Base-by-base conservation (phyloP, 2,113 vertebrate species). In the Thamnophis sirtalis region DNA sequence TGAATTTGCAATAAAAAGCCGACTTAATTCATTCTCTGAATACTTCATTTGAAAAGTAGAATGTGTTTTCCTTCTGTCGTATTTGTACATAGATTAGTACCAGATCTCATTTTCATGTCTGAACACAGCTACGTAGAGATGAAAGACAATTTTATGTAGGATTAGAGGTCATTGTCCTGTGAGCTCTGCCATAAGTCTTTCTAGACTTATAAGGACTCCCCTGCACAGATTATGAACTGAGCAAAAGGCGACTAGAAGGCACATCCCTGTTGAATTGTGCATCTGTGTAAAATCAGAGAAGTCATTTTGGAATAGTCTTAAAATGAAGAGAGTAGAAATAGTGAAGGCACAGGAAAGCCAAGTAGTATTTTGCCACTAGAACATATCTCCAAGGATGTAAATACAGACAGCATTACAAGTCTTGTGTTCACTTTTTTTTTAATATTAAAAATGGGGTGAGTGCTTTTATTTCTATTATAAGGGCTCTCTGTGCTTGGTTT, bases 61-160 rank as follows among this genome's bases (percentile, higher is more conserved):
- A 50, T 68, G 84, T 51, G 55, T 89, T 92, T 50, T n/a, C 5
- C 28, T 93, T 95, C 60, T 0, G 0, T 80, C 63, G n/a, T 90
- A 91, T 95, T 94, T 95, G 93, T 91, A 91, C 68, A 10, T 94
- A 96, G 93, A 88, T 92, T 91, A 94, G 92, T 93, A 92, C 84
- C 88, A 93, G 93, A 90, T 58, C 85, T 92, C 90, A 92, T 43
- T 95, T 96, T 95, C 95, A 91, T 90, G 96, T 96, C 89, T 95
- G 90, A 0, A 88, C 17, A 91, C 85, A 63, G 94, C 89, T 90
- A 60, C 93, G 89, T 86, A 92, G 85, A 90, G 89, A 84, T 94
- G 92, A 93, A 92, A 94, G 94, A 94, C 92, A 90, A 86, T 94
- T 90, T 93, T 92, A 84, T 95, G 93, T 94, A 7, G 0, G 54